A percentile compares a stretch with the other conserved stretches of the same genome.
phyloP scores from a whole-genome alignment of 92 coral and sea anemone genomes.

The Porites divaricata region DNA sequence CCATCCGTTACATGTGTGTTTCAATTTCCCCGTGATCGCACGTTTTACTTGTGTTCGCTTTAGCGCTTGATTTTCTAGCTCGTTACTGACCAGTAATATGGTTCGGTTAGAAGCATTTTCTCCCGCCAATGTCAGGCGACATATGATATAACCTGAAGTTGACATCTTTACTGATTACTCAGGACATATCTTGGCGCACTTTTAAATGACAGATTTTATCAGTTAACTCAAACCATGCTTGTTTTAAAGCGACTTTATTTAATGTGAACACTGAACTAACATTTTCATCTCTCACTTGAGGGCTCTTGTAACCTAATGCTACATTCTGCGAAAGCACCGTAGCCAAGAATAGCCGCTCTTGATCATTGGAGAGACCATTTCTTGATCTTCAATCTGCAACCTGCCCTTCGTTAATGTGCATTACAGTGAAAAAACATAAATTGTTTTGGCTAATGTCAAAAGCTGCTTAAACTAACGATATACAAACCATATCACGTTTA shows the following conservation, averaged over 20 bases:
- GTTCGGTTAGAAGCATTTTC: neutral
- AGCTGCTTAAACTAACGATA: too few species aligned
- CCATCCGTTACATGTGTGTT: neutral
- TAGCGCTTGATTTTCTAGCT: neutral
- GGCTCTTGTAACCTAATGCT: neutral
- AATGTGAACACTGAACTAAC: neutral
- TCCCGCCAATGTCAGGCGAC: neutral
- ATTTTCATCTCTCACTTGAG: conserved; percentile 11
- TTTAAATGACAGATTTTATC: conserved; percentile 12
- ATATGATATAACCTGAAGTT: conserved; percentile 16
- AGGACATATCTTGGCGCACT: conserved; percentile 5
- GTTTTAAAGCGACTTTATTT: neutral
- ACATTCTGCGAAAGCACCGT: neutral
- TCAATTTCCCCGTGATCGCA: neutral
- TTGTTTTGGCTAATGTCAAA: too few species aligned
- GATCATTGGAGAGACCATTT: neutral
- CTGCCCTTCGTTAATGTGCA: neutral
- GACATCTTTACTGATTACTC: conserved; percentile 20
- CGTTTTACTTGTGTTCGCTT: neutral
- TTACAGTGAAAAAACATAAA: too few species aligned
- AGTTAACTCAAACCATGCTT: neutral
- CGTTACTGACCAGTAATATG: neutral
- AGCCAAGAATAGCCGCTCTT: neutral
- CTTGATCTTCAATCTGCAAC: neutral
- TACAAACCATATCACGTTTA: too few species aligned